Conservation (phyloP, 1,140 invertebrate genomes). For the Heliconius melpomene region DNA sequence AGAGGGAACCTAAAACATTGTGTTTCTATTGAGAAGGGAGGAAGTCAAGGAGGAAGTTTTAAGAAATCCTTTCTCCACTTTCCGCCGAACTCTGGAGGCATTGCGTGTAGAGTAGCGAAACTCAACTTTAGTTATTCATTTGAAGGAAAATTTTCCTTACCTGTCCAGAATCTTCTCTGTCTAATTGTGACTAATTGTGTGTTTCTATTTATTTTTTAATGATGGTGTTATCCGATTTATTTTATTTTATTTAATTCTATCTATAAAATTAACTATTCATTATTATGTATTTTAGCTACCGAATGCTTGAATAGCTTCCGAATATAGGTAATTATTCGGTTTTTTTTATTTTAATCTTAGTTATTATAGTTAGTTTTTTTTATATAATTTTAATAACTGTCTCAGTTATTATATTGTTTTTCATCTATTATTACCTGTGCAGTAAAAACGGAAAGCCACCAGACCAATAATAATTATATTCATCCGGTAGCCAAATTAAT, state of each 20-base stretch:
- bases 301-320: not conserved
- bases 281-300: not conserved
- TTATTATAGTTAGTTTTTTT: too few relatives aligned
- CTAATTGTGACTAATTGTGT: too few relatives aligned
- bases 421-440: slow-evolving; percentile 1
- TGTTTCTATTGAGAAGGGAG: too few relatives aligned
- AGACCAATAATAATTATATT: slow-evolving; percentile 4
- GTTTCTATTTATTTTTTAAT: too few relatives aligned
- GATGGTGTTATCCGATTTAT: too few relatives aligned
- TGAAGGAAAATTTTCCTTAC: too few relatives aligned
- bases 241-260: not conserved
- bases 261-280: not conserved
- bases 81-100: too few relatives aligned
- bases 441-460: not conserved
- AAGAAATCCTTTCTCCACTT: too few relatives aligned
- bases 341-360: not conserved
- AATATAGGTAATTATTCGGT: not conserved
- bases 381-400: not conserved
- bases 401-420: not conserved
- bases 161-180: not conserved
- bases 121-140: too few relatives aligned
- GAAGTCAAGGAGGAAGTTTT: too few relatives aligned
- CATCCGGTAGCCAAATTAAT: not conserved
- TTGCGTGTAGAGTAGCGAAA: too few relatives aligned
- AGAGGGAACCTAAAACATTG: too few relatives aligned